Evolutionary conservation across 2,888 invertebrate species (phyloP).

Genomic region (Acronicta leporina): DNA sequence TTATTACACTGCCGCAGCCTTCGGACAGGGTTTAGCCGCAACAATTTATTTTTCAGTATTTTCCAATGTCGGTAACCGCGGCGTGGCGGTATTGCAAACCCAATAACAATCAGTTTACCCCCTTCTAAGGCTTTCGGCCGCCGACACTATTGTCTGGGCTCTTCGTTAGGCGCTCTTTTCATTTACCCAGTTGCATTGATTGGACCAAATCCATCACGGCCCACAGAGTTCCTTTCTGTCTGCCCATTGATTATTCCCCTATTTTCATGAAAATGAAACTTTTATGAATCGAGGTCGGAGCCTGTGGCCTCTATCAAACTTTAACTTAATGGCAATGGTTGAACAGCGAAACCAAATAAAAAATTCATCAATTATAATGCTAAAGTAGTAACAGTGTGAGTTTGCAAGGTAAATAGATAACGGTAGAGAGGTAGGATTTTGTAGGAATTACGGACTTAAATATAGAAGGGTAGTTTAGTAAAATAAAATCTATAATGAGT

Average conservation of each 20-base stretch:
- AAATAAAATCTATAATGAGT: constrained; percentile 61
- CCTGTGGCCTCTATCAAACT: constrained; percentile 59
- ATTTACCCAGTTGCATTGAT: constrained; percentile 73
- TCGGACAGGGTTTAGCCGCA: constrained; percentile 41
- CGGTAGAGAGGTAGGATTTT: constrained; percentile 52
- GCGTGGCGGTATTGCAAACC: constrained; percentile 60
- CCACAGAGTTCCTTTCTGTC: constrained; percentile 60
- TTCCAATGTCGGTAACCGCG: constrained; percentile 57
- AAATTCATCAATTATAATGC: constrained; percentile 49
- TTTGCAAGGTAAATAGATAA: constrained; percentile 46
- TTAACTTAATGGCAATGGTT: constrained; percentile 53
- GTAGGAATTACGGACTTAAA: constrained; percentile 59
- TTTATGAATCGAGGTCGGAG: constrained; percentile 61
- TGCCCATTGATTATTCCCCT: constrained; percentile 69
- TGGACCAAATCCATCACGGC: constrained; percentile 73
- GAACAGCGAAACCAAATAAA: constrained; percentile 47
- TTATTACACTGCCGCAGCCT: constrained; percentile 18
- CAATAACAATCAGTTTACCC: constrained; percentile 76
- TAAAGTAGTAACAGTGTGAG: constrained; percentile 37
- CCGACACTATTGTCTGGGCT: constrained; percentile 66
- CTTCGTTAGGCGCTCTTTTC: constrained; percentile 75
- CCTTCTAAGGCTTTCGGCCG: constrained; percentile 66
- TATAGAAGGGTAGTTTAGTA: constrained; percentile 61
- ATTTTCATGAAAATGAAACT: constrained; percentile 65
- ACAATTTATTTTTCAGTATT: constrained; percentile 68